Conservation (phyloP, 2,888 invertebrate species). For the Acanthococcus lagerstroemiae region DNA sequence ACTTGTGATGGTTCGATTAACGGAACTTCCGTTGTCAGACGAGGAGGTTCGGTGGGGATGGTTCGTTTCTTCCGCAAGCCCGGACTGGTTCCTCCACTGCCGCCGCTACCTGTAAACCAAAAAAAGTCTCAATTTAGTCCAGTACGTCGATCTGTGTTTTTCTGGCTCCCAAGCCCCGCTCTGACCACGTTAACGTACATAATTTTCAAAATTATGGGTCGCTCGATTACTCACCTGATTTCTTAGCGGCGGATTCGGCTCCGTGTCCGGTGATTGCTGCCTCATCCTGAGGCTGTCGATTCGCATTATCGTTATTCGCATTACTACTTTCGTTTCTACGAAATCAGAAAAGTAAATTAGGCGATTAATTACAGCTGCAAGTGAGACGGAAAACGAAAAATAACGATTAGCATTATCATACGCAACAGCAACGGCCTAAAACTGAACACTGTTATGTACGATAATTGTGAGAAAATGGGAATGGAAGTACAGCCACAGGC, state of each 20-base stretch:
- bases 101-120: constrained; percentile 35
- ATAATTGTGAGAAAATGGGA: too few species aligned
- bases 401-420: too few species aligned
- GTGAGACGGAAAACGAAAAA: too few species aligned
- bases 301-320: not conserved
- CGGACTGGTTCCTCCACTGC: constrained; percentile 39
- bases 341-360: not conserved
- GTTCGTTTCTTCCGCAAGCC: constrained; percentile 36
- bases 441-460: too few species aligned
- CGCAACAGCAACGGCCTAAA: too few species aligned
- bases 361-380: too few species aligned
- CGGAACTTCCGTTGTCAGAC: constrained; percentile 51
- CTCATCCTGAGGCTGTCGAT: constrained; percentile 12
- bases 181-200: not conserved
- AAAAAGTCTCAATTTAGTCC: too few species aligned
- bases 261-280: not conserved
- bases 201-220: not conserved
- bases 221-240: constrained; percentile 7
- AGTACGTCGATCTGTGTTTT: too few species aligned
- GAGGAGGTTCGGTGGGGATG: constrained; percentile 43
- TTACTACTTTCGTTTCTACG: not conserved
- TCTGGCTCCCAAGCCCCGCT: too few species aligned
- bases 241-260: constrained; percentile 16
- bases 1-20: constrained; percentile 64
- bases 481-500: too few species aligned